Evolutionary conservation across 2,888 invertebrate species (phyloP).

Genomic region (Incurvaria masculella): DNA sequence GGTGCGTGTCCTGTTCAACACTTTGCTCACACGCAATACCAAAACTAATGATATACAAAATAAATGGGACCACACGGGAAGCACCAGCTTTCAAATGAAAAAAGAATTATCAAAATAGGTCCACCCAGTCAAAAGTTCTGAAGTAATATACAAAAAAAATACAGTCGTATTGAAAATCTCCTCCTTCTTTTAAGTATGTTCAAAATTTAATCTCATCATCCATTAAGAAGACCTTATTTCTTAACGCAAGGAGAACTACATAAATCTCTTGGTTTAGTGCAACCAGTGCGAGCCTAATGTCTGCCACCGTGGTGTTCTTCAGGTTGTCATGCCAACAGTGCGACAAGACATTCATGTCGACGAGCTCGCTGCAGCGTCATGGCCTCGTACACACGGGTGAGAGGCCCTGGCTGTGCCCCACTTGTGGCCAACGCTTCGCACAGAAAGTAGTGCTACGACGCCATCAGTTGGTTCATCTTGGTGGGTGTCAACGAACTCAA

Average conservation of each 20-base stretch:
- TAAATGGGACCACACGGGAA: too few species aligned
- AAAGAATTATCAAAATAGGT: too few species aligned
- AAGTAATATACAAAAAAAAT: slow-evolving; percentile 18
- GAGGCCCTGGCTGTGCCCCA: slow-evolving; percentile 49
- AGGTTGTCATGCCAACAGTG: slow-evolving; percentile 47
- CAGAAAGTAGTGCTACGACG: slow-evolving; percentile 68
- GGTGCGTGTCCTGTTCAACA: too few species aligned
- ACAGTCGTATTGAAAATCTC: too few species aligned
- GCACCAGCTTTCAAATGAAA: too few species aligned
- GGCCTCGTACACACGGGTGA: slow-evolving; percentile 65
- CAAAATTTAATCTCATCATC: background rate
- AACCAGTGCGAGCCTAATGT: background rate
- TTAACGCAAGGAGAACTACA: background rate
- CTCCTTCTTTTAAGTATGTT: background rate
- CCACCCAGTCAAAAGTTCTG: too few species aligned
- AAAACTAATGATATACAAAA: too few species aligned
- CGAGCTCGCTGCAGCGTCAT: slow-evolving; percentile 66
- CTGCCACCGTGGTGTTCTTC: background rate
- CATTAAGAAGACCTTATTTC: background rate
- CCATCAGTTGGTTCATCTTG: slow-evolving; percentile 59
- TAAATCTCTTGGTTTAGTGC: background rate
- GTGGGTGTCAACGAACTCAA: too few species aligned
- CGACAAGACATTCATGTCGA: slow-evolving; percentile 64
- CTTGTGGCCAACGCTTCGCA: slow-evolving; percentile 64
- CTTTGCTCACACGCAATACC: too few species aligned